Conservation (phyloP, 1,140 invertebrate genomes). For the Brachionus rubens region DNA sequence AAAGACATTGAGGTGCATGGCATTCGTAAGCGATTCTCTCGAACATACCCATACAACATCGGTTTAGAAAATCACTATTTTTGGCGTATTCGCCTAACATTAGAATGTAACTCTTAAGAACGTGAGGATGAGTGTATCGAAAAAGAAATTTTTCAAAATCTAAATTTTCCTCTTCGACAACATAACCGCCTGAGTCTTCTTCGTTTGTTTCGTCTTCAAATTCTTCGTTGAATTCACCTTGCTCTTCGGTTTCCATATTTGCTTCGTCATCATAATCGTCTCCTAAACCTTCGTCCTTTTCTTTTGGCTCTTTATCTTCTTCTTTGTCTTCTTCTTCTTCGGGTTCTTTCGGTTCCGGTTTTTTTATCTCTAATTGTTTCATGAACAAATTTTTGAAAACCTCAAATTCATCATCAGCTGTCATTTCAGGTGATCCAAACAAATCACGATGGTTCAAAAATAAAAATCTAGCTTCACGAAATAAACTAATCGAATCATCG, state of each 20-base stretch:
- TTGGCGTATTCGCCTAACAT: constrained; percentile 39
- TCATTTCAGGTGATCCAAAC: not conserved
- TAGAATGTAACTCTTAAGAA: constrained; percentile 20
- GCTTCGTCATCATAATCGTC: constrained; percentile 2
- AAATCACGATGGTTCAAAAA: not conserved
- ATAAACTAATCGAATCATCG: constrained; percentile 33
- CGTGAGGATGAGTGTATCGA: constrained; percentile 36
- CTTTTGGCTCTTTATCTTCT: not conserved
- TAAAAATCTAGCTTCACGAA: constrained; percentile 31
- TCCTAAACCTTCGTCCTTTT: constrained; percentile 38
- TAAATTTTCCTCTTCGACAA: constrained; percentile 25
- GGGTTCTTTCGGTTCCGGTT: not conserved
- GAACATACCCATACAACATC: constrained; percentile 33
- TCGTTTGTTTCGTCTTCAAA: not conserved
- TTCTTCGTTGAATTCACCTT: constrained; percentile 33
- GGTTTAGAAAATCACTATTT: constrained; percentile 39
- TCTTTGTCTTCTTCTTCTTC: not conserved
- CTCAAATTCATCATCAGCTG: constrained; percentile 39
- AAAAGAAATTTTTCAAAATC: constrained; percentile 43
- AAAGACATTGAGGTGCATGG: constrained; percentile 32
- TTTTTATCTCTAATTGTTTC: constrained; percentile 38
- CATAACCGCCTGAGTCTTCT: not conserved
- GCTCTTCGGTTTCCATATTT: not conserved
- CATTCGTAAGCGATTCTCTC: constrained; percentile 44
- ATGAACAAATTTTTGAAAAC: constrained; percentile 31